Evolutionary conservation across 1,140 invertebrate genomes (phyloP), one percentile per base, ranked within the genome.

Genomic region (Choristoneura fumiferana): DNA sequence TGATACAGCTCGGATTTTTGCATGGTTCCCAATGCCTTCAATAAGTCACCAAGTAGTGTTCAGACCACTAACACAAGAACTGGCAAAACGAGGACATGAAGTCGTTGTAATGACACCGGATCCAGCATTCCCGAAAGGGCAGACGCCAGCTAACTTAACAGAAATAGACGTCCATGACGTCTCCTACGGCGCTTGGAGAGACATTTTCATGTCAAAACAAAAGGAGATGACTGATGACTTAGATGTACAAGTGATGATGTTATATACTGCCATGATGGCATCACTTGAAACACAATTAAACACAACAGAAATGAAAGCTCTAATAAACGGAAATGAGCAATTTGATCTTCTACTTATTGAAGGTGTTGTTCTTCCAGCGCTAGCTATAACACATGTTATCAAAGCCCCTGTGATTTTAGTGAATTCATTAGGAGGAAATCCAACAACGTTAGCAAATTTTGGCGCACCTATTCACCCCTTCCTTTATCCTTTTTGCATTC

Each of bases 41-140:
- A 63, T 69, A 4, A 90, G 88, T 60, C 90, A 91, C 63, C 84
- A 88, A 67, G 76, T 87, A 9, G 75, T 90, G 9, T 86, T 90
- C 55, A 63, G 78, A 38, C 74, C 86, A 15, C 17, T 90, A 6
- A 73, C 77, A 29, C 55, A 62, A 34, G 72, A 72, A 29, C 34
- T 78, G n/a, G 73, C 71, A 0, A 74, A 74, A 17, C 63, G 71
- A 35, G 89, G 89, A 13, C 89, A 91, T 60, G 66, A 83, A 35
- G 55, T 91, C 1, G 77, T 81, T 10, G 49, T 67, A 0, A 33
- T 73, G 10, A 76, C 73, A 8, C 56, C 71, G 10, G 59, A 71
- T 54, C 71, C 73, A 10, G 35, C 36, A 0, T 29, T 45, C 10
- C 39, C 58, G 13, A 60, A 67, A 0, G 43, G 69, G 0, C 12